phyloP scores from a whole-genome alignment of 2,113 vertebrate genomes.

The Lethenteron camtschaticum region DNA sequence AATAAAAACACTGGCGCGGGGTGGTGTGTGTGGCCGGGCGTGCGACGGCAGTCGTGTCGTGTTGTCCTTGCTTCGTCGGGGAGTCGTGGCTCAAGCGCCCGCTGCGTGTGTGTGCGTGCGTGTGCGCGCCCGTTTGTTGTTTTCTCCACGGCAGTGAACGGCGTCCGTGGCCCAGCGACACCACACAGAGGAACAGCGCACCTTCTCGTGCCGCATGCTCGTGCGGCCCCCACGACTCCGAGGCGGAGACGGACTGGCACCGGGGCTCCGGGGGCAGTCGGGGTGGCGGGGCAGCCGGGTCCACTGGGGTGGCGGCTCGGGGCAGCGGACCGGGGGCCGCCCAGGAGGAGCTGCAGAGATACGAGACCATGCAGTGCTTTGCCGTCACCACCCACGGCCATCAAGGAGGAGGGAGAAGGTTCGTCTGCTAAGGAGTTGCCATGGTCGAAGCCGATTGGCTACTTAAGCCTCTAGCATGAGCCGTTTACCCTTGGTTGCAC shows the following conservation, averaged over 20 bases:
- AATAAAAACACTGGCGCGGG: too few species aligned
- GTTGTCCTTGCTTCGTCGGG: too few species aligned
- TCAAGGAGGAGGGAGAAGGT: slow-evolving; percentile 76
- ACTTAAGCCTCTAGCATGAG: too few species aligned
- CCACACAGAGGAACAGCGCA: slow-evolving; percentile 45
- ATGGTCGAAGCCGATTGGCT: too few species aligned
- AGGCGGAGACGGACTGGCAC: slow-evolving; percentile 26
- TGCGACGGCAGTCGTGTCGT: too few species aligned
- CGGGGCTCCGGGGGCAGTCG: too few species aligned
- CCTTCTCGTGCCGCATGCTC: slow-evolving; percentile 81
- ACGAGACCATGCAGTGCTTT: slow-evolving; percentile 88
- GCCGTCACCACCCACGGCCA: slow-evolving; percentile 59
- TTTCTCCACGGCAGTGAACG: slow-evolving; percentile 35
- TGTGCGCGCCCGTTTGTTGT: slow-evolving; percentile 3
- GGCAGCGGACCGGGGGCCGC: slow-evolving; percentile 10
- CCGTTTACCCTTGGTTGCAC: too few species aligned
- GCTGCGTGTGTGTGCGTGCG: too few species aligned
- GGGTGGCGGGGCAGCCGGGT: too few species aligned
- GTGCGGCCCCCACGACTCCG: slow-evolving; percentile 52
- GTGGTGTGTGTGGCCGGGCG: too few species aligned
- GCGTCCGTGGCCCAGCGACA: slow-evolving; percentile 67
- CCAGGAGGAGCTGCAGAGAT: slow-evolving; percentile 62
- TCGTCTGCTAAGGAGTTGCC: slow-evolving; percentile 7
- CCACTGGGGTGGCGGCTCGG: too few species aligned
- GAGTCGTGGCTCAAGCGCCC: too few species aligned